phyloP scores from a whole-genome alignment of 2,888 invertebrate genomes.

The Tinea pellionella region DNA sequence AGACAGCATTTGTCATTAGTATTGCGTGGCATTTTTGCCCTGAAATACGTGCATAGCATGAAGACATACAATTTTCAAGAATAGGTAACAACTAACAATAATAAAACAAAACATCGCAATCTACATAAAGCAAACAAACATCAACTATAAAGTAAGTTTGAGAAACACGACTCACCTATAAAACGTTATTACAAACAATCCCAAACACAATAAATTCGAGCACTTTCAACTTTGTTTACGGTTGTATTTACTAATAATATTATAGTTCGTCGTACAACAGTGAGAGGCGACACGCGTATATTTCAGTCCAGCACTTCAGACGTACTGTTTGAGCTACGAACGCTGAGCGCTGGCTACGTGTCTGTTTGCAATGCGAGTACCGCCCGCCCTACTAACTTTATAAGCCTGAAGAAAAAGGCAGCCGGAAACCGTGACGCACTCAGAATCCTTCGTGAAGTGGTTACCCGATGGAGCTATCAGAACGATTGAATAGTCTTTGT shows the following conservation, averaged over 20 bases:
- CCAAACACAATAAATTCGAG: neutral
- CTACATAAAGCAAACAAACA: constrained; percentile 4
- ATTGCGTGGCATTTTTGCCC: neutral
- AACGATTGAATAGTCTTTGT: neutral
- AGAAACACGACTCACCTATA: constrained; percentile 3
- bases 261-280: neutral
- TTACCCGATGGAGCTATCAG: neutral
- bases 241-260: neutral
- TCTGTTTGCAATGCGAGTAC: constrained; percentile 2
- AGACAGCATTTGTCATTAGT: neutral
- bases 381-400: constrained; percentile 9
- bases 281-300: neutral
- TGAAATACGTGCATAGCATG: constrained; percentile 2
- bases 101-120: neutral
- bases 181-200: neutral
- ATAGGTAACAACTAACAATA: neutral
- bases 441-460: neutral
- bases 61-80: neutral
- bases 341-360: constrained; percentile 1
- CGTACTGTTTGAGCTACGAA: neutral
- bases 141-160: neutral
- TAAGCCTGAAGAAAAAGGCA: constrained; percentile 9
- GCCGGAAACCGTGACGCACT: neutral
- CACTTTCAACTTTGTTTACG: constrained; percentile 2
- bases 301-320: neutral